These are phyloP conservation scores for Eurystomus gularis DNA, from an alignment of 2,113 vertebrate species.

Conservation along the genomic window DNA sequence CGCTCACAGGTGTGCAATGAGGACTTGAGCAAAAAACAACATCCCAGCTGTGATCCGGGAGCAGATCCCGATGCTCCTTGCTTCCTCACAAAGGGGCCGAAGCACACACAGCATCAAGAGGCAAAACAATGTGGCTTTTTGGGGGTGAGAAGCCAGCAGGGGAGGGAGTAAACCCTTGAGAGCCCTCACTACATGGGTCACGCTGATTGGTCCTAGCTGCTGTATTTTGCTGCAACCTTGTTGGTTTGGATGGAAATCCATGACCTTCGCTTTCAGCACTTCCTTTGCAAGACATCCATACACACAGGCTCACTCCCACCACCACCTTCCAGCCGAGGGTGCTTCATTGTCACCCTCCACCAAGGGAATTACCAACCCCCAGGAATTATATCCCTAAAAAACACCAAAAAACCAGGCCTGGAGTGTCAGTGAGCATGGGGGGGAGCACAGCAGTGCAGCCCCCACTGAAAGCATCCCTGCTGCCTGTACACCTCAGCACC, in stretches of 20 bases:
- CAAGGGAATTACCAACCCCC: neutral
- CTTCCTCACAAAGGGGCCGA: neutral
- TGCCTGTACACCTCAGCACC: neutral
- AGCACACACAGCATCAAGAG: neutral
- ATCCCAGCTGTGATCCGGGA: neutral
- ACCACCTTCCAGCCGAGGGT: neutral
- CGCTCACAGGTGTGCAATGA: rapidly evolving
- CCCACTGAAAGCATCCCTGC: neutral
- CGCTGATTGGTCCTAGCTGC: rapidly evolving
- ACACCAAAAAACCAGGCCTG: neutral
- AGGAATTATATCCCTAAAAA: neutral
- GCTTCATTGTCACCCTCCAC: neutral
- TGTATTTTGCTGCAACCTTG: neutral
- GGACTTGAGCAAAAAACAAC: rapidly evolving
- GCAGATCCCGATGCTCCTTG: neutral
- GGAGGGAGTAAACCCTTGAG: neutral
- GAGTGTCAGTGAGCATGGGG: neutral
- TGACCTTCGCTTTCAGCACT: neutral
- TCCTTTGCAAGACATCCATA: neutral
- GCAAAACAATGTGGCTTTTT: neutral
- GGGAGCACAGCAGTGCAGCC: rapidly evolving
- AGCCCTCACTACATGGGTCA: neutral
- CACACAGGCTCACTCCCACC: neutral
- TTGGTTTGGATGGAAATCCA: neutral
- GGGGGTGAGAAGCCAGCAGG: rapidly evolving